phyloP scores from a whole-genome alignment of 1,140 invertebrate species.

The Myzus persicae region DNA sequence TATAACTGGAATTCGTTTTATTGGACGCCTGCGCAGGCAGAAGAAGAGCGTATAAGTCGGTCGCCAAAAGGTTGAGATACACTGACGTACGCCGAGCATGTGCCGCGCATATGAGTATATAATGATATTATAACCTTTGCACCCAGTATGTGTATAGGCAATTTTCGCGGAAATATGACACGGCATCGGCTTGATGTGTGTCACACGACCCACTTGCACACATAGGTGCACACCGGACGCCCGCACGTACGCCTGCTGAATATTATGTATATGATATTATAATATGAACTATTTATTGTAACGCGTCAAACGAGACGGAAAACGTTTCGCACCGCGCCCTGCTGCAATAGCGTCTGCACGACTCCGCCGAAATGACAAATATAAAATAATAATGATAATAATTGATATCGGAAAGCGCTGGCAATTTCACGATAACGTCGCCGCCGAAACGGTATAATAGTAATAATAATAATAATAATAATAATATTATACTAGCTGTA shows the following conservation, averaged over 20 bases:
- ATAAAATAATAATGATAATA: background rate
- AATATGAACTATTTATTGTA: background rate
- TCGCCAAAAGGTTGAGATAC: background rate
- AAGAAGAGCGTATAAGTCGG: too few species aligned
- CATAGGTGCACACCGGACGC: background rate
- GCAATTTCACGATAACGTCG: background rate
- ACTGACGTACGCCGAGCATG: background rate
- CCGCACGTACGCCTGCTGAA: background rate
- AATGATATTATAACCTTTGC: background rate
- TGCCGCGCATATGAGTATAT: background rate
- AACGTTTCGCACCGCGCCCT: background rate
- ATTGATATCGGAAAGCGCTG: slow-evolving; percentile 13
- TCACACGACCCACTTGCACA: background rate
- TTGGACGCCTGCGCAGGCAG: too few species aligned
- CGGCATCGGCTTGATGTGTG: background rate
- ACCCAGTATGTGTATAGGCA: background rate
- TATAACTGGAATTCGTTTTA: too few species aligned
- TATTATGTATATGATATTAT: background rate
- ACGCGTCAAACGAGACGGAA: background rate
- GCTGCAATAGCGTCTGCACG: background rate
- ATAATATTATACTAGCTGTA: background rate
- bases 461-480: background rate
- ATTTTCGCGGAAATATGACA: background rate
- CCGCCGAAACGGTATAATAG: background rate
- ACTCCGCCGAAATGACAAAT: background rate